These are phyloP conservation scores for Dipodomys merriami DNA, from an alignment of 2,113 vertebrate genomes.

Conservation along the genomic window DNA sequence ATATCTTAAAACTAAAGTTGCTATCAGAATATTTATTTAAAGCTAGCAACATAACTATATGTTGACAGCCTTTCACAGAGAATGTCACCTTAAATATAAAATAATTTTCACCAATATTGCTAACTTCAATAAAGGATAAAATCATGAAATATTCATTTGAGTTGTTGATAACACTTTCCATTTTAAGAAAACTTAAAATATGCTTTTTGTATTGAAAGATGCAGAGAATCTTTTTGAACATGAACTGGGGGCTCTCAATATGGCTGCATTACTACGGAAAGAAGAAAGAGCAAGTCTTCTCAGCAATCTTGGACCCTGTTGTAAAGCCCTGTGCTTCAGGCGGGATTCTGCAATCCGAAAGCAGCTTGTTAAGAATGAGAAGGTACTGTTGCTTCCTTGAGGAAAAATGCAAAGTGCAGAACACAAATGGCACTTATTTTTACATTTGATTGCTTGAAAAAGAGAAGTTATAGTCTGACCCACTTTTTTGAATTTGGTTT, in stretches of 20 bases:
- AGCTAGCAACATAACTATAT: background rate
- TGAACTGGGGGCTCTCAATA: constrained; percentile 96
- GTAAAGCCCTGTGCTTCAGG: constrained; percentile 96
- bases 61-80: background rate
- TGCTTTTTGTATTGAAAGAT: constrained; percentile 85
- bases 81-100: background rate
- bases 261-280: constrained; percentile 93
- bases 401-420: background rate
- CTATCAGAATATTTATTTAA: constrained; percentile 6
- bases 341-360: constrained; percentile 96
- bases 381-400: constrained; percentile 84
- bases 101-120: background rate
- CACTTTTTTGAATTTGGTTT: constrained; percentile 26
- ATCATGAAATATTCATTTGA: constrained; percentile 10
- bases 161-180: background rate
- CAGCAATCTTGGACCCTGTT: constrained; percentile 95
- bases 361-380: constrained; percentile 97
- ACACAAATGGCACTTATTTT: background rate
- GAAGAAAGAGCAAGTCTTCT: constrained; percentile 94
- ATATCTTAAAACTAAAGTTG: background rate
- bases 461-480: background rate
- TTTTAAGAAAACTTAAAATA: constrained; percentile 21
- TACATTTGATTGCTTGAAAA: constrained; percentile 20
- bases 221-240: constrained; percentile 95
- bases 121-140: constrained; percentile 13